Evolutionary conservation across 2,113 vertebrate genomes (phyloP).

Genomic region (Calidris pygmaea): DNA sequence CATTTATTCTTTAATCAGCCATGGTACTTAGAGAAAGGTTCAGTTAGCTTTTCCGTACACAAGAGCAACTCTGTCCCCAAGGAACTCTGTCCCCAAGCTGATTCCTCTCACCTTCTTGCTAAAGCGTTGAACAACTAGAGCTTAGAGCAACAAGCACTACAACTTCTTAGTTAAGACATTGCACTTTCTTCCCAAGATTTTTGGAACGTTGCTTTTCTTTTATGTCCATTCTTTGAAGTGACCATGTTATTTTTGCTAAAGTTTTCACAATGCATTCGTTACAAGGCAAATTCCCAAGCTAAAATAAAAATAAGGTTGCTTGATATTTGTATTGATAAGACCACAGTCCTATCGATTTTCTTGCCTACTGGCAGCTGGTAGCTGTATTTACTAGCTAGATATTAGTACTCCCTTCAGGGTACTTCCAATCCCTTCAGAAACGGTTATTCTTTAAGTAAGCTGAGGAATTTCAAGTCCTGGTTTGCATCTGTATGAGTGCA

Average conservation of each 20-base stretch:
- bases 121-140: not conserved
- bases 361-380: not conserved
- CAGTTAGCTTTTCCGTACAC: not conserved
- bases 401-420: not conserved
- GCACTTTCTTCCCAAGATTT: not conserved
- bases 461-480: not conserved
- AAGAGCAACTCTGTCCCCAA: not conserved
- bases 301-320: not conserved
- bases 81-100: not conserved
- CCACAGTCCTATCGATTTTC: not conserved
- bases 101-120: not conserved
- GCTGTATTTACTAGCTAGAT: not conserved
- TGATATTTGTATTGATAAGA: not conserved
- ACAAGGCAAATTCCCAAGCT: not conserved
- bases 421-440: not conserved
- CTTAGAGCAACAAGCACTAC: not conserved
- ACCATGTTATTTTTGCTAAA: not conserved
- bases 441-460: not conserved
- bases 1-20: not conserved
- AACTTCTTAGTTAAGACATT: not conserved
- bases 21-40: not conserved
- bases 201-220: not conserved
- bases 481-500: not conserved
- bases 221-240: not conserved
- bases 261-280: not conserved